Evolutionary conservation across 2,113 vertebrate species (phyloP).

Genomic region (Amazona guildingii): DNA sequence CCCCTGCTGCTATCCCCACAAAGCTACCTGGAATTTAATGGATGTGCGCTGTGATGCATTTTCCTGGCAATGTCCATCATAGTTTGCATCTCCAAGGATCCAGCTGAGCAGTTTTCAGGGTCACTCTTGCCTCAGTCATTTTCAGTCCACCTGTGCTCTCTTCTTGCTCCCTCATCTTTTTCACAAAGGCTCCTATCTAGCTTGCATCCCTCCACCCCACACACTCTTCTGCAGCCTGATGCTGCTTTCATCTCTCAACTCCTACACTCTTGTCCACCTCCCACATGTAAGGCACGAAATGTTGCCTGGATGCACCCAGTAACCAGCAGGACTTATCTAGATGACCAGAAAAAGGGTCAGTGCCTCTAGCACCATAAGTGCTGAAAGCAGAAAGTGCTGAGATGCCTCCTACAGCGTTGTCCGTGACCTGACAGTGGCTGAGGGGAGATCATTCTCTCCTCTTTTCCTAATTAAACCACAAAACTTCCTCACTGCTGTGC

Average conservation of each 20-base stretch:
- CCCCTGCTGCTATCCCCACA: not conserved
- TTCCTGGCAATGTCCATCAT: not conserved
- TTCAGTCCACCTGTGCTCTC: not conserved
- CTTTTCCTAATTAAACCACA: not conserved
- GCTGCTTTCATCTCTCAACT: not conserved
- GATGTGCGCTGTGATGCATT: not conserved
- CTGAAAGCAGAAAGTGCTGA: not conserved
- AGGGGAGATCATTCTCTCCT: not conserved
- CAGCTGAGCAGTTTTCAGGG: not conserved
- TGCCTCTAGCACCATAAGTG: not conserved
- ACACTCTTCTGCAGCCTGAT: not conserved
- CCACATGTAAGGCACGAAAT: fast-evolving
- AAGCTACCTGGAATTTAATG: not conserved
- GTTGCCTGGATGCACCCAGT: not conserved
- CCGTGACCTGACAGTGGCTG: not conserved
- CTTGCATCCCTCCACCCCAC: not conserved
- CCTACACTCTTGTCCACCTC: not conserved
- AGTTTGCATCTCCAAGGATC: not conserved
- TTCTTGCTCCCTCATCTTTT: not conserved
- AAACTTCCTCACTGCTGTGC: not conserved
- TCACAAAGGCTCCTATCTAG: not conserved
- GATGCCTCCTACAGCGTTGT: not conserved
- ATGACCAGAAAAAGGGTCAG: not conserved
- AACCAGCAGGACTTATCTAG: not conserved
- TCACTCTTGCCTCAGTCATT: not conserved